phyloP scores from a whole-genome alignment of 2,113 vertebrate species.

The Calidris pugnax region DNA sequence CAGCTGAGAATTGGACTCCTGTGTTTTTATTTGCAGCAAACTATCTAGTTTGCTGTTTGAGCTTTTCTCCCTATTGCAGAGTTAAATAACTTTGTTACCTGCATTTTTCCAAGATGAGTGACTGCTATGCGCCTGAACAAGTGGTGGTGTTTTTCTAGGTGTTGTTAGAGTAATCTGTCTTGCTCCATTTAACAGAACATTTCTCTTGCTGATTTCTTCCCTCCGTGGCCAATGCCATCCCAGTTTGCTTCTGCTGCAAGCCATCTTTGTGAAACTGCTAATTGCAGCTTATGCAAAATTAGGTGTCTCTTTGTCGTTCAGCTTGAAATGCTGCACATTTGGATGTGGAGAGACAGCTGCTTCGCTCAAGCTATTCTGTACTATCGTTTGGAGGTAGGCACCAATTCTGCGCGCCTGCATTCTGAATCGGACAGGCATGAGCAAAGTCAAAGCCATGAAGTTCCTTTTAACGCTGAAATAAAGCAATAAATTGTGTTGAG shows the following conservation, averaged over 20 bases:
- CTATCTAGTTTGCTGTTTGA: neutral
- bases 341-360: neutral
- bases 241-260: neutral
- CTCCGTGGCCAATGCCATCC: neutral
- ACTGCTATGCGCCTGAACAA: neutral
- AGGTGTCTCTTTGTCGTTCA: neutral
- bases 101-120: neutral
- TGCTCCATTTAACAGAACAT: neutral
- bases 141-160: neutral
- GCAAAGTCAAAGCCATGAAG: neutral
- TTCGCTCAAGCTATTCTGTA: neutral
- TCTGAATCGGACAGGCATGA: neutral
- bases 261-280: neutral
- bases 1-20: neutral
- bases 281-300: neutral
- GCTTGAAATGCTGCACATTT: neutral
- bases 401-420: fast-evolving
- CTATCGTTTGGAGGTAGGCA: neutral
- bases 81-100: neutral
- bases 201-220: neutral
- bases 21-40: neutral
- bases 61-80: neutral
- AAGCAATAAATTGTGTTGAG: fast-evolving
- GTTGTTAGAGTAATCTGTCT: neutral
- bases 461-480: neutral